These are phyloP conservation scores for Lophius americanus DNA, from an alignment of 2,797 vertebrate species.

Conservation along the genomic window DNA sequence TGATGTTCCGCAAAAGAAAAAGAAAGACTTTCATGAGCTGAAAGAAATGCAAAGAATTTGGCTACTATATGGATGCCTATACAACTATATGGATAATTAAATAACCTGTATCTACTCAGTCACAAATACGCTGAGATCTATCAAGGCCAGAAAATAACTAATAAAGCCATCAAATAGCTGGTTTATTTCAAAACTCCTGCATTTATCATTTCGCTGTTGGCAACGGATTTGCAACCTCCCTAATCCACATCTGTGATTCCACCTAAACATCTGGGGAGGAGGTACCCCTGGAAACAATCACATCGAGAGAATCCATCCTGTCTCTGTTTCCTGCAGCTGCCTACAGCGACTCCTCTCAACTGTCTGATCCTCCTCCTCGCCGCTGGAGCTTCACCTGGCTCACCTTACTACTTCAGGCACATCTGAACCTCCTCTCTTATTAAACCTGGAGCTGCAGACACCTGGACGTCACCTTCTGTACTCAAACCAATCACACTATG, in stretches of 20 bases:
- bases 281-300: conserved; percentile 20
- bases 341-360: conserved; percentile 5
- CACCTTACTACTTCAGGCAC: neutral
- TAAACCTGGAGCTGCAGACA: conserved; percentile 1
- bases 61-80: neutral
- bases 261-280: conserved; percentile 57
- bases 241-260: conserved; percentile 55
- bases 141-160: conserved; percentile 35
- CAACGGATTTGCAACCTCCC: conserved; percentile 43
- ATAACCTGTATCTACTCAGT: neutral
- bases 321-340: conserved; percentile 7
- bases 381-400: neutral
- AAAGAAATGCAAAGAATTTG: neutral
- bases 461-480: no score
- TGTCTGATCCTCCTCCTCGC: neutral
- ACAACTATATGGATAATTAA: neutral
- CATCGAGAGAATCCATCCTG: conserved; percentile 8
- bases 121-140: neutral
- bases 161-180: conserved; percentile 43
- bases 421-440: conserved; percentile 7
- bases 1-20: neutral
- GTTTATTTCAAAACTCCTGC: conserved; percentile 46
- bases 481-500: conserved; percentile 7
- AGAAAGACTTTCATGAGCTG: neutral
- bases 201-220: conserved; percentile 50